These are phyloP conservation scores for Brenthis daphne DNA, from an alignment of 2,888 invertebrate genomes.

Conservation along the genomic window DNA sequence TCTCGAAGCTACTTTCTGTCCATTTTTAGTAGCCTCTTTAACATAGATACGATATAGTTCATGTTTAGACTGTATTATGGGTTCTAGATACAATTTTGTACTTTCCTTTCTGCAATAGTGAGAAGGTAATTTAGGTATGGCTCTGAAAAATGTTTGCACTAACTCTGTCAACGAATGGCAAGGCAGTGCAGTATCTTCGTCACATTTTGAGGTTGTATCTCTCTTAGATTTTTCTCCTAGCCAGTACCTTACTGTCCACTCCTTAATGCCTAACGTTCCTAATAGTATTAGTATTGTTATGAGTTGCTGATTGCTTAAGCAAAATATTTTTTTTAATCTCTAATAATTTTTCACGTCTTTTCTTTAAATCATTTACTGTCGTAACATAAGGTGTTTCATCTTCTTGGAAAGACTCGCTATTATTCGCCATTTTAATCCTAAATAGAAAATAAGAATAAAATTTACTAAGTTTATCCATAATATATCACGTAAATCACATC, in stretches of 20 bases:
- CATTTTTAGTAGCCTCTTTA: slow-evolving; percentile 15
- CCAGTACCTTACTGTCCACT: slow-evolving; percentile 16
- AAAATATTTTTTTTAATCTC: no score
- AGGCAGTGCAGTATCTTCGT: background rate
- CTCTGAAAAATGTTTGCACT: slow-evolving; percentile 5
- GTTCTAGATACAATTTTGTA: slow-evolving; percentile 13
- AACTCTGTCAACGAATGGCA: background rate
- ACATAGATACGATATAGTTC: slow-evolving; percentile 25
- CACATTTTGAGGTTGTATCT: background rate
- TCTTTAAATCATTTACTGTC: no score
- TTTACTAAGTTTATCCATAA: no score
- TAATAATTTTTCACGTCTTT: no score
- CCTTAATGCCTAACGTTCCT: slow-evolving; percentile 1
- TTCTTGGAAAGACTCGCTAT: no score
- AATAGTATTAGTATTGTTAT: background rate
- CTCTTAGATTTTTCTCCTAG: background rate
- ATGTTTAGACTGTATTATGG: slow-evolving; percentile 23
- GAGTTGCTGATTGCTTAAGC: no score
- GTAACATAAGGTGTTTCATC: no score
- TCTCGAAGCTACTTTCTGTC: slow-evolving; percentile 17
- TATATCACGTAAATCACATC: no score
- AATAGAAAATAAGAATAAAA: no score
- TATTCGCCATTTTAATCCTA: no score
- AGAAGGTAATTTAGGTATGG: slow-evolving; percentile 18
- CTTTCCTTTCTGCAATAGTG: slow-evolving; percentile 13